Evolutionary conservation across 2,888 invertebrate species (phyloP).

Genomic region (Parapristionchus giblindavisi): DNA sequence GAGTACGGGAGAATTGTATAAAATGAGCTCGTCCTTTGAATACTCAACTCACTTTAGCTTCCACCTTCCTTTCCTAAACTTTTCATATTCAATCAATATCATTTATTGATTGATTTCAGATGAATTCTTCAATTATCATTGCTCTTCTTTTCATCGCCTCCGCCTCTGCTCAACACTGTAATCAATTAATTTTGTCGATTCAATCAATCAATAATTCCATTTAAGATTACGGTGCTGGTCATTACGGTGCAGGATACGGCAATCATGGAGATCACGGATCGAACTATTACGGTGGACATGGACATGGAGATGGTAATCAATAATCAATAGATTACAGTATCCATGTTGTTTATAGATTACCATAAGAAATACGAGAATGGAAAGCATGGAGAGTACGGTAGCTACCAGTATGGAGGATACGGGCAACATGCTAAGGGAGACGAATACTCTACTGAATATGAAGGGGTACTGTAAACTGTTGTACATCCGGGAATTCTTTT

Average conservation of each 20-base stretch:
- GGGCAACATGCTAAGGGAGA: too few relatives aligned
- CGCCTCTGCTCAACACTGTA: conserved; percentile 13
- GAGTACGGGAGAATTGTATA: too few relatives aligned
- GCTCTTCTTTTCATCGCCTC: conserved; percentile 18
- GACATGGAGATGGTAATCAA: conserved; percentile 15
- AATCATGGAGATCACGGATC: conserved; percentile 31
- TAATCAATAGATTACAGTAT: too few relatives aligned
- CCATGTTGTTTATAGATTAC: too few relatives aligned
- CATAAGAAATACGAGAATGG: too few relatives aligned
- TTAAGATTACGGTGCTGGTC: conserved; percentile 31
- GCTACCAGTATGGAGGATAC: too few relatives aligned
- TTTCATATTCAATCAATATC: too few relatives aligned
- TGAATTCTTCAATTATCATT: conserved; percentile 32
- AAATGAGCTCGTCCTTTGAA: not conserved
- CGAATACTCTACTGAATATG: too few relatives aligned
- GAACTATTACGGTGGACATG: conserved; percentile 33
- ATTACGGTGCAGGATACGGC: conserved; percentile 33
- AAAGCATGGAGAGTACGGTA: too few relatives aligned
- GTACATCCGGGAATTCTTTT: too few relatives aligned
- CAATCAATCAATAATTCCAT: not conserved
- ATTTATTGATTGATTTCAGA: too few relatives aligned
- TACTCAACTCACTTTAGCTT: not conserved
- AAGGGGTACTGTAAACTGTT: too few relatives aligned
- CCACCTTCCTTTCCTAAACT: not conserved
- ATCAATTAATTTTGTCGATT: not conserved